A percentile compares a stretch with the other conserved stretches of the same genome.
These are phyloP conservation scores for Drosophila neocordata DNA, from an alignment of 1,140 invertebrate genomes.

Conservation along the genomic window DNA sequence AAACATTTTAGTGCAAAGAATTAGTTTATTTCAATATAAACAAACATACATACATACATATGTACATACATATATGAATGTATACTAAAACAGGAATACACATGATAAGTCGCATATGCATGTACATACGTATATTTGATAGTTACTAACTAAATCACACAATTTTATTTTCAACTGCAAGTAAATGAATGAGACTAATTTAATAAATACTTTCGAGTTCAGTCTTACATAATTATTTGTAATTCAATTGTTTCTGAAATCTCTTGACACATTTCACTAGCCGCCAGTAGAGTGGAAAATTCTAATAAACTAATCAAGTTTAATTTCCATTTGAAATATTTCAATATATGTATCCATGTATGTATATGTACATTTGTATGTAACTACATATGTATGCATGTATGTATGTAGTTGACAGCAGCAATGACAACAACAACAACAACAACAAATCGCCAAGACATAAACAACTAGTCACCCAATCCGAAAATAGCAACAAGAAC, in stretches of 20 bases:
- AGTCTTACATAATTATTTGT: background rate
- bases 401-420: background rate
- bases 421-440: background rate
- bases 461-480: conserved; percentile 45
- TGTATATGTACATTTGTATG: too few species aligned
- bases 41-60: background rate
- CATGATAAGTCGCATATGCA: too few species aligned
- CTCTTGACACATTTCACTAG: conserved; percentile 11
- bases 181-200: background rate
- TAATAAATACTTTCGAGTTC: background rate
- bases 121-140: background rate
- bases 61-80: background rate
- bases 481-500: conserved; percentile 32
- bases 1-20: conserved; percentile 40
- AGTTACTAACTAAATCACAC: background rate
- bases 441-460: conserved; percentile 24
- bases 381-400: too few species aligned
- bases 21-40: conserved; percentile 14
- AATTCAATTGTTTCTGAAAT: conserved; percentile 1
- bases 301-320: conserved; percentile 26
- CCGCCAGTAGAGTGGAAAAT: conserved; percentile 18
- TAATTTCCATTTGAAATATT: conserved; percentile 21
- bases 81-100: too few species aligned
- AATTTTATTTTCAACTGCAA: background rate
- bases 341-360: too few species aligned